These are phyloP conservation scores for Albula goreensis DNA, from an alignment of 2,113 vertebrate species.

Conservation along the genomic window DNA sequence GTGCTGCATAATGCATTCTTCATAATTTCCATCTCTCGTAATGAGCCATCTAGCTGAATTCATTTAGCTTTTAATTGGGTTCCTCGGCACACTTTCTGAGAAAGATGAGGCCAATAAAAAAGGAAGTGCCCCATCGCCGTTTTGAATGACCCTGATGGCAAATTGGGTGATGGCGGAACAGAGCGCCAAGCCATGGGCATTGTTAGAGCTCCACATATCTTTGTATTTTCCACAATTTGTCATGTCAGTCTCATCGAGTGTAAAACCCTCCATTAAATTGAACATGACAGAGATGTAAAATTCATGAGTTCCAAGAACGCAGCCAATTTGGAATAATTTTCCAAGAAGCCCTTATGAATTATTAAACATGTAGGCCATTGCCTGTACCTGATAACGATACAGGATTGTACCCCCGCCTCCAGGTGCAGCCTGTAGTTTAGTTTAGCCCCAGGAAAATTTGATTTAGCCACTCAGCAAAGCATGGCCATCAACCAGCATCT, in stretches of 20 bases:
- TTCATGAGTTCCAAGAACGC: constrained; percentile 35
- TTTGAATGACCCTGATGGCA: neutral
- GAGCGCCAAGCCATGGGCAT: neutral
- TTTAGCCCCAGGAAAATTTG: constrained; percentile 10
- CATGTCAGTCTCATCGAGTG: neutral
- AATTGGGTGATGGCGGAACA: neutral
- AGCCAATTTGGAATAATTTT: constrained; percentile 30
- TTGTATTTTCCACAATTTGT: neutral
- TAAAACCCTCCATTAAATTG: constrained; percentile 10
- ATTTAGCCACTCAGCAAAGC: neutral
- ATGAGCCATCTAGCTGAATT: neutral
- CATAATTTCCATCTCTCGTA: neutral
- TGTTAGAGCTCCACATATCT: neutral
- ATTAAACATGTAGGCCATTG: neutral
- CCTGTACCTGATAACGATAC: neutral
- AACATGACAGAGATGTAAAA: neutral
- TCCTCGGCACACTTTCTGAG: neutral
- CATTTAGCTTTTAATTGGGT: neutral
- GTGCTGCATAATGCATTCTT: neutral
- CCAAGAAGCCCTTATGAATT: constrained; percentile 3
- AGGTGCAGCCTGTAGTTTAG: neutral
- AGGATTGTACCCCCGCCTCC: neutral
- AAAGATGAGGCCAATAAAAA: neutral
- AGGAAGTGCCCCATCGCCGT: neutral
- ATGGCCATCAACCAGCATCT: neutral